Evolutionary conservation across 2,797 vertebrate species (phyloP), one percentile per base, ranked within the genome.

Genomic region (Sebastes iracundus): DNA sequence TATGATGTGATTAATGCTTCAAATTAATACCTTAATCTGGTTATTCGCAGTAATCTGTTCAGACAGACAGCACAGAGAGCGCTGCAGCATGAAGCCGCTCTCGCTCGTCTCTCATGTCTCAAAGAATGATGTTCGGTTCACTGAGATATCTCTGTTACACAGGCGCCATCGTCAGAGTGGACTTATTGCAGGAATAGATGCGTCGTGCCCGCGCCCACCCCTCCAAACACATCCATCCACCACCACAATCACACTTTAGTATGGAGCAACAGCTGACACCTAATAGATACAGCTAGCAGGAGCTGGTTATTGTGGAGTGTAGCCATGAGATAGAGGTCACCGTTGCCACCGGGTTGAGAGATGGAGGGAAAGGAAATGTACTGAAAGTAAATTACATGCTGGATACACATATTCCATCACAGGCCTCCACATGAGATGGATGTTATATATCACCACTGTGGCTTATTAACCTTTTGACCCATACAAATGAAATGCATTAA

Each of bases 271-370:
- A 84, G 88, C 85, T 90, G 89, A 90, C 90, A 60, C 64, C 69
- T 38, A 73, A 88, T 79, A 83, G 88, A 92, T 91, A 81, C 77
- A 70, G 82, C 83, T 28, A 68, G 85, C 79, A 55, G 87, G 63
- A 85, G 87, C 84, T 79, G 75, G 86, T 92, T 89, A 88, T 77
- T 77, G 89, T 82, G 53, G 80, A 88, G 80, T 72, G 81, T 30
- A 81, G 66, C 84, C 78, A 49, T 55, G 86, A 91, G 89, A 92
- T 90, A 85, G 92, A 92, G 92, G 93, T 93, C 92, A 92, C 61
- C 46, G 80, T 89, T 77, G 73, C 87, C 73, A 73, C 53, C 64
- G 79, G 80, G 71, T 72, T 82, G 81, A 80, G 83, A 90, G 84
- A 90, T 79, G 83, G 76, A 83, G 71, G 80, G 73, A 87, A 63